phyloP scores from a whole-genome alignment of 1,140 invertebrate genomes.

The Eupristina koningsbergeri region DNA sequence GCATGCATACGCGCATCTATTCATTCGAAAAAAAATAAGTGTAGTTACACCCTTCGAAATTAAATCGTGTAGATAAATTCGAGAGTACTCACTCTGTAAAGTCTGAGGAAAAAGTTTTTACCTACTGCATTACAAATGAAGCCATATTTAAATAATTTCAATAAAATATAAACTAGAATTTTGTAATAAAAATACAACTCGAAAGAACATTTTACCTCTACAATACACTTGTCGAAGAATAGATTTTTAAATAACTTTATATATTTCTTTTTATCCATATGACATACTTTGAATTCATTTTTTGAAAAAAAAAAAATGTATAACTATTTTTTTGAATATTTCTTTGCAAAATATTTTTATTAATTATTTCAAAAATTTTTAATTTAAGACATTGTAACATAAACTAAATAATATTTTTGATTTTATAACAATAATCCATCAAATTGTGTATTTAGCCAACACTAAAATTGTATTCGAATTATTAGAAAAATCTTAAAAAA shows the following conservation, averaged over 20 bases:
- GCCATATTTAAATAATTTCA: neutral
- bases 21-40: neutral
- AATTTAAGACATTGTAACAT: no score
- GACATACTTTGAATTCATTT: no score
- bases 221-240: no score
- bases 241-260: no score
- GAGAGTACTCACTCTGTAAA: neutral
- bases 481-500: no score
- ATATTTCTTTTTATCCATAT: no score
- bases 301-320: neutral
- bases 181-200: neutral
- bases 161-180: neutral
- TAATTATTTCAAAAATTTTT: no score
- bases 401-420: no score
- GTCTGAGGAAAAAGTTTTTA: neutral
- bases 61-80: neutral
- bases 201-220: neutral
- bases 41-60: neutral
- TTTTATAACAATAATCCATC: no score
- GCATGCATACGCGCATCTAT: conserved; percentile 18
- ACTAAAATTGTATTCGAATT: no score
- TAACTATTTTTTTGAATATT: neutral
- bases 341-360: no score
- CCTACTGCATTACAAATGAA: neutral
- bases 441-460: no score